Conservation (phyloP, 2,797 vertebrate genomes). For the Jordanella pulchra region DNA sequence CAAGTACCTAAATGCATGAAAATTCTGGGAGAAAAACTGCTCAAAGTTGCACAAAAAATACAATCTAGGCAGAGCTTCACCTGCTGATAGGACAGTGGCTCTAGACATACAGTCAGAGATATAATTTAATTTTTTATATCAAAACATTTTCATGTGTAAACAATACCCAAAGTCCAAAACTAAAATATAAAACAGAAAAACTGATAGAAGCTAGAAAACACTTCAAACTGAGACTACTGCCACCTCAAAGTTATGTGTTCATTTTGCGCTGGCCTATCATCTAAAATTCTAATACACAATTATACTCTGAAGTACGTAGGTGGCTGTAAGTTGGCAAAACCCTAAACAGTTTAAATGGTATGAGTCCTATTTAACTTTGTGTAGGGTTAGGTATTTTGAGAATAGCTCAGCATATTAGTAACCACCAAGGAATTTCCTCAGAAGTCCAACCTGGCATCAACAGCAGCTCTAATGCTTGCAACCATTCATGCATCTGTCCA, state of each 20-base stretch:
- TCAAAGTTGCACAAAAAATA: too few relatives aligned
- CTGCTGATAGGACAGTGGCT: background rate
- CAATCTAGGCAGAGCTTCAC: too few relatives aligned
- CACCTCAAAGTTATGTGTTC: background rate
- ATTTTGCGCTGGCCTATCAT: background rate
- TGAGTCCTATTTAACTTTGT: background rate
- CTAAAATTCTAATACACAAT: background rate
- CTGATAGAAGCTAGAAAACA: background rate
- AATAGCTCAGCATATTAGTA: slow-evolving; percentile 21
- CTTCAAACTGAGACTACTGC: background rate
- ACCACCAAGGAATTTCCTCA: slow-evolving; percentile 37
- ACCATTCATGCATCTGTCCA: slow-evolving; percentile 48
- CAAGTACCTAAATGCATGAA: background rate
- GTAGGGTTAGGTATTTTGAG: slow-evolving; percentile 9
- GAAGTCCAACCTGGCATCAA: slow-evolving; percentile 34
- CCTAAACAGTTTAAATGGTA: background rate
- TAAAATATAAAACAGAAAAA: background rate
- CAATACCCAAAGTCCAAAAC: background rate
- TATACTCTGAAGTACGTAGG: too few relatives aligned
- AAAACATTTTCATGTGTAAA: background rate
- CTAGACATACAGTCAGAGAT: background rate
- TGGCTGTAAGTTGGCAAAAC: background rate
- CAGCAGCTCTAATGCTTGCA: slow-evolving; percentile 32
- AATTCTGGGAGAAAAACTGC: too few relatives aligned
- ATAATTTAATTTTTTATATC: background rate